A percentile compares a stretch with the other conserved stretches of the same genome.
phyloP scores from a whole-genome alignment of 2,888 invertebrate species.

The Graphium colonna region DNA sequence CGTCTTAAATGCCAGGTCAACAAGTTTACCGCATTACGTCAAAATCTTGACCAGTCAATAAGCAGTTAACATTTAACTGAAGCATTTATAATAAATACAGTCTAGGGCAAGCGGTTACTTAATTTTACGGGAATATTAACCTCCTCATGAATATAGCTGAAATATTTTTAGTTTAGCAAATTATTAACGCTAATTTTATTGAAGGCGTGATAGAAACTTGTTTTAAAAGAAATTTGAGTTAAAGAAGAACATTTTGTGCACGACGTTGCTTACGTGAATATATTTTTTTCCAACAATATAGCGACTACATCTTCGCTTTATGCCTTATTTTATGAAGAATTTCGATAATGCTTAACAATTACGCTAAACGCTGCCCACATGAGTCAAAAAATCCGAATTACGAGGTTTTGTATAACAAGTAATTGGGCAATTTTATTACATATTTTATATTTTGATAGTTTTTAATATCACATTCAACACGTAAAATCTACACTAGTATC shows the following conservation, averaged over 20 bases:
- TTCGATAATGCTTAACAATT: slow-evolving; percentile 53
- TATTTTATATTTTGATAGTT: too few relatives aligned
- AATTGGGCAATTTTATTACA: background rate
- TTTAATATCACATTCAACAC: too few relatives aligned
- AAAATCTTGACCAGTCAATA: slow-evolving; percentile 48
- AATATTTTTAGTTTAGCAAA: too few relatives aligned
- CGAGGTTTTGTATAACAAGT: background rate
- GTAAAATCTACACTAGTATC: too few relatives aligned
- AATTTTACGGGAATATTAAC: background rate
- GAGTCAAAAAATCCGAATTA: slow-evolving; percentile 33
- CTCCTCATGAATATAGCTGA: too few relatives aligned
- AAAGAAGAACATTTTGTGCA: slow-evolving; percentile 30
- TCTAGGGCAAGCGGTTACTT: background rate
- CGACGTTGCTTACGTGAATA: slow-evolving; percentile 44
- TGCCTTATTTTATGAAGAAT: slow-evolving; percentile 47
- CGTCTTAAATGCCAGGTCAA: slow-evolving; percentile 19
- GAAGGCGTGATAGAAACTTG: slow-evolving; percentile 27
- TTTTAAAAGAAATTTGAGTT: slow-evolving; percentile 43
- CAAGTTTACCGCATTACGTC: too few relatives aligned
- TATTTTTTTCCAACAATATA: slow-evolving; percentile 53
- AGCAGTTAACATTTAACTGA: slow-evolving; percentile 45
- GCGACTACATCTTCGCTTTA: slow-evolving; percentile 23
- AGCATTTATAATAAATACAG: slow-evolving; percentile 1
- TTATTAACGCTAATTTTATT: too few relatives aligned
- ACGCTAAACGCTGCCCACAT: slow-evolving; percentile 59